Conservation (phyloP, 2,888 invertebrate species). For the Nesidiocoris tenuis region DNA sequence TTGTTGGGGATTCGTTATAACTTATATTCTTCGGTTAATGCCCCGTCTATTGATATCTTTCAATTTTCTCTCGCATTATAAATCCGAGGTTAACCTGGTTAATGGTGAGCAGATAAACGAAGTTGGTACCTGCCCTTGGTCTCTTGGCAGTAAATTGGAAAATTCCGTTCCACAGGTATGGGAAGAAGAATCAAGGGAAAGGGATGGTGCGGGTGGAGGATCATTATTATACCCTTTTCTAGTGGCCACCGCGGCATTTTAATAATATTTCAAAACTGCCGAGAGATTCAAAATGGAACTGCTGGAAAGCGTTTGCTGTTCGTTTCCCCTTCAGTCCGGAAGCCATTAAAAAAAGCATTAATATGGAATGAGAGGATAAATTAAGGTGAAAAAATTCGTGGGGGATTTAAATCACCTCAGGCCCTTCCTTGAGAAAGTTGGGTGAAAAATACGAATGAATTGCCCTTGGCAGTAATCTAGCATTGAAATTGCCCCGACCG, state of each 20-base stretch:
- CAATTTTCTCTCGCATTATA: not conserved
- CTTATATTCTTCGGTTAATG: no score
- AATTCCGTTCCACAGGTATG: not conserved
- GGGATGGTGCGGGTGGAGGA: not conserved
- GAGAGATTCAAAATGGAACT: not conserved
- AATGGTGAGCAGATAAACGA: not conserved
- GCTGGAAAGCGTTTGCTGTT: not conserved
- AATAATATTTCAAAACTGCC: not conserved
- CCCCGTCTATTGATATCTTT: no score
- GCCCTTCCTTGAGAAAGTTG: not conserved
- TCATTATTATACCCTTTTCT: not conserved
- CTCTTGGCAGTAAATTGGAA: not conserved
- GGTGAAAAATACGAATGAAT: not conserved
- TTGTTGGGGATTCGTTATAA: no score
- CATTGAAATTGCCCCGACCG: no score
- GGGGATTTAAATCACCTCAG: not conserved
- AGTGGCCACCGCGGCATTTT: not conserved
- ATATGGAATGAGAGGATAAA: not conserved
- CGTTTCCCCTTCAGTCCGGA: not conserved
- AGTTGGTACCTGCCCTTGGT: no score
- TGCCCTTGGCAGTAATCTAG: no score
- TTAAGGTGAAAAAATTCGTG: not conserved
- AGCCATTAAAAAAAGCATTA: not conserved
- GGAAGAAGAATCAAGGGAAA: not conserved
- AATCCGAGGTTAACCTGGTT: not conserved